Evolutionary conservation across 53 echinoderm and acorn worm species (phyloP).

Genomic region (Echinometra lucunter): DNA sequence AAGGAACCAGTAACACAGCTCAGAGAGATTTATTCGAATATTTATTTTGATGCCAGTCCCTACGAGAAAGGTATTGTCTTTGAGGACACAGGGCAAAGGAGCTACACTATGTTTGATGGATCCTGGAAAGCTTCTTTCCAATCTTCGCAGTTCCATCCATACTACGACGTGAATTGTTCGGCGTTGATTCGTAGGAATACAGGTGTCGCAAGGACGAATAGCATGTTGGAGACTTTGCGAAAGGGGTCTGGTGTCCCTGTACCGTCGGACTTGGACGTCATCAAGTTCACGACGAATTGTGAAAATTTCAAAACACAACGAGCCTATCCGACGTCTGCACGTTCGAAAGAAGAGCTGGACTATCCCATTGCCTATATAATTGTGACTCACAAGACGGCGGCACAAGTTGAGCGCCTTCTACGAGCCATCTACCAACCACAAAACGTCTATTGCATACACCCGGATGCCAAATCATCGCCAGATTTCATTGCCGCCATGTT

Average conservation of each 20-base stretch:
- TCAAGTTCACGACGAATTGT: constrained; percentile 62
- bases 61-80: not conserved
- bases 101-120: not conserved
- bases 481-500: constrained; percentile 69
- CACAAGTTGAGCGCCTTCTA: constrained; percentile 78
- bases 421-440: constrained; percentile 86
- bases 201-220: not conserved
- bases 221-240: not conserved
- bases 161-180: constrained; percentile 61
- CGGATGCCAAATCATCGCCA: constrained; percentile 70
- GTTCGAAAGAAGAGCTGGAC: constrained; percentile 73
- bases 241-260: not conserved
- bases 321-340: constrained; percentile 60
- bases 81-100: not conserved
- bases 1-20: too few relatives aligned
- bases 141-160: not conserved
- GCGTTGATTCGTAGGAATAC: constrained; percentile 11
- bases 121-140: not conserved
- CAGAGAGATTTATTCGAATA: too few relatives aligned
- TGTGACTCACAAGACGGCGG: constrained; percentile 68
- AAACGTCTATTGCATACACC: constrained; percentile 82
- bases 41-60: too few relatives aligned
- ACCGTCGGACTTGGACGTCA: constrained; percentile 31
- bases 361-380: constrained; percentile 86
- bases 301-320: constrained; percentile 52